Evolutionary conservation across 2,888 invertebrate genomes (phyloP).

Genomic region (Oeneis ivallda): DNA sequence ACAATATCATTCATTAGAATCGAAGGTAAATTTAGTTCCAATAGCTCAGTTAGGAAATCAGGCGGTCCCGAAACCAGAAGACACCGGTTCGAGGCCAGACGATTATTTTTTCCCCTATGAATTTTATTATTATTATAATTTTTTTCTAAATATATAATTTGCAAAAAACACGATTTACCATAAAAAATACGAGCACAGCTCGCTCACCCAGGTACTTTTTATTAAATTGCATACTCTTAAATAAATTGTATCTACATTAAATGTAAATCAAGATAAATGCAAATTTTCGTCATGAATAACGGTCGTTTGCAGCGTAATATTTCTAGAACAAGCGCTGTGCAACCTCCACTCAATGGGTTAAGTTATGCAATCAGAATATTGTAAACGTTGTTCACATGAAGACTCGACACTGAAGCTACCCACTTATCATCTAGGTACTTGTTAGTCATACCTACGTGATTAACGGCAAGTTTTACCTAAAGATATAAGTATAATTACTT

Average conservation of each 20-base stretch:
- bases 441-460: background rate
- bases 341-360: slow-evolving; percentile 47
- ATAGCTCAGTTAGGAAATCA: too few species aligned
- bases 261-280: background rate
- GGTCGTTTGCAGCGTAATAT: slow-evolving; percentile 18
- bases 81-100: too few species aligned
- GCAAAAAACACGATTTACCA: too few species aligned
- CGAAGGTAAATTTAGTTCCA: too few species aligned
- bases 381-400: slow-evolving; percentile 50
- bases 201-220: too few species aligned
- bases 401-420: slow-evolving; percentile 22
- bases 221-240: background rate
- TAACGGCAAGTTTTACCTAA: background rate
- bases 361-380: slow-evolving; percentile 50
- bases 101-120: too few species aligned
- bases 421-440: slow-evolving; percentile 7
- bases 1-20: too few species aligned
- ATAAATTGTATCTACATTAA: background rate
- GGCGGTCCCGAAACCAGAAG: too few species aligned
- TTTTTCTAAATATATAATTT: too few species aligned
- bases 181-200: too few species aligned
- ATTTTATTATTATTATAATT: too few species aligned
- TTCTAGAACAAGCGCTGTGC: slow-evolving; percentile 41
- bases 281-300: slow-evolving; percentile 2
- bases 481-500: too few species aligned